Evolutionary conservation across 2,797 vertebrate genomes (phyloP).

Genomic region (Semotilus atromaculatus): DNA sequence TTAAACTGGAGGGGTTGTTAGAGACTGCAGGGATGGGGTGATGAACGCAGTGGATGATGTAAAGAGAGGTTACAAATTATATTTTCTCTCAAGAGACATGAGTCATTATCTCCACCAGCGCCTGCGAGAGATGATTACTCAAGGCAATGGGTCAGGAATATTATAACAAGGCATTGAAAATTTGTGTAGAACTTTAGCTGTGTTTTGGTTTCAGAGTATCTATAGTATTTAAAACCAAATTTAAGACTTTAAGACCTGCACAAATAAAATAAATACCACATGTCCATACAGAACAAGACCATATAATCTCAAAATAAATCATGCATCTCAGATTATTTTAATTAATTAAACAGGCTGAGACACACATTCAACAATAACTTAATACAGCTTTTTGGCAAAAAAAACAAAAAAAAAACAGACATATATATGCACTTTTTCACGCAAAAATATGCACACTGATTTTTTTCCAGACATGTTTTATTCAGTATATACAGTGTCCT

Average conservation of each 20-base stretch:
- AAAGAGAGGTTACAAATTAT: conserved; percentile 28
- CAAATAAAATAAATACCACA: not conserved
- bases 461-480: too few species aligned
- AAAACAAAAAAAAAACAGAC: too few species aligned
- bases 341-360: not conserved
- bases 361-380: not conserved
- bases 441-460: too few species aligned
- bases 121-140: conserved; percentile 1
- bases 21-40: conserved; percentile 24
- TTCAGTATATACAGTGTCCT: too few species aligned
- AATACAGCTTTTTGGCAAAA: not conserved
- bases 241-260: not conserved
- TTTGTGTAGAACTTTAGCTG: not conserved
- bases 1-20: conserved; percentile 23
- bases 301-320: not conserved
- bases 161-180: not conserved
- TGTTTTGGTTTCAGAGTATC: not conserved
- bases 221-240: not conserved
- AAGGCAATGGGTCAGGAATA: not conserved
- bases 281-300: not conserved
- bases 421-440: too few species aligned
- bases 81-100: not conserved
- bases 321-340: not conserved
- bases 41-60: conserved; percentile 28
- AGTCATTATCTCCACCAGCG: conserved; percentile 8